Evolutionary conservation across 2,888 invertebrate species (phyloP), one percentile per base, ranked within the genome.

Genomic region (Diarsia dahlii): DNA sequence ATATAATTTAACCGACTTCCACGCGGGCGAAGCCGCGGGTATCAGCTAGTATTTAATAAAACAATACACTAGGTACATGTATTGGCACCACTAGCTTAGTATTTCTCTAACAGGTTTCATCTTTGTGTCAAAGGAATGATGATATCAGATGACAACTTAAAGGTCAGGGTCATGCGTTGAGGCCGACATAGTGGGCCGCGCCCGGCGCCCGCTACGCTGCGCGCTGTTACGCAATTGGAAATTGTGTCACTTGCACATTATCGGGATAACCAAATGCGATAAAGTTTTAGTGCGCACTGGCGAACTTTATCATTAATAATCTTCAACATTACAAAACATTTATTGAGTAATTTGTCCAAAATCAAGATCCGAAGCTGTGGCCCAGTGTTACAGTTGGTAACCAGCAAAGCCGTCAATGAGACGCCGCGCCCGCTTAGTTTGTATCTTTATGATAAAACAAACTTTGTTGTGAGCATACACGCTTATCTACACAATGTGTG

Each of bases 131-230:
- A 12, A 34, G 5, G 28, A 56, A 13, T 28, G 1, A 46, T 23
- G 60, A 56, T 64, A 56, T 15, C 20, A 39, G 48, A 23, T 56
- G n/a, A n/a, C 45, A 45, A n/a, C 39, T 2, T 10, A 54, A 9
- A 79, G 6, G 23, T 79, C 77, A 71, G 8, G 50, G 63, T 56
- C 71, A 79, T n/a, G 18, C 20, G 48, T 78, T 5, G 39, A 39
- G 39, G 6, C 39, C 62, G 39, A 70, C 28, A n/a, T 9, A 76
- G 15, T 45, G 48, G 54, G 34, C 50, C 39, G 45, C 18, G 28
- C 48, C 45, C 15, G 18, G 45, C 18, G 28, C 48, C 45, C 15
- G 18, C n/a, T 64, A 71, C 48, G 28, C 28, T 28, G 28, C 28
- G 28, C 28, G 28, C 54, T 50, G 39, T 64, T 46, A 34, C 39